A percentile compares a stretch with the other conserved stretches of the same genome.
Evolutionary conservation across 2,113 vertebrate species (phyloP).

Genomic region (Holacanthus passer): DNA sequence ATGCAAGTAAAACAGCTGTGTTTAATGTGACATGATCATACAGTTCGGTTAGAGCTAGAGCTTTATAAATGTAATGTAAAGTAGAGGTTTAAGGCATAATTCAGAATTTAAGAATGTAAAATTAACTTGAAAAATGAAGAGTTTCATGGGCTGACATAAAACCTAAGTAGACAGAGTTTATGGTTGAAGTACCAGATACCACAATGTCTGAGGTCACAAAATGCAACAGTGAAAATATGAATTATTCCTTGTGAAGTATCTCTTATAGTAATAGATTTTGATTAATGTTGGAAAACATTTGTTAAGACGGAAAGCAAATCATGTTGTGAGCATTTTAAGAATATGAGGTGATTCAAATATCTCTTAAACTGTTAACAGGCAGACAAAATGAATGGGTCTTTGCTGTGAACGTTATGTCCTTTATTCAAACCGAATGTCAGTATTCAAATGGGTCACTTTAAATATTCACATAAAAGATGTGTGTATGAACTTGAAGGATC

Average conservation of each 20-base stretch:
- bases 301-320: background rate
- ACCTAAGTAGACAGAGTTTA: background rate
- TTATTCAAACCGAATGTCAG: background rate
- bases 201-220: background rate
- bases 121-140: background rate
- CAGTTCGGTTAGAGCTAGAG: background rate
- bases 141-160: background rate
- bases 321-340: background rate
- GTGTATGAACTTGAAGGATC: background rate
- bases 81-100: background rate
- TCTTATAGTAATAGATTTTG: background rate
- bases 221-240: background rate
- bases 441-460: background rate
- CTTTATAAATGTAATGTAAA: background rate
- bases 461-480: background rate
- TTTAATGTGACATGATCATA: background rate
- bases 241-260: too few relatives aligned
- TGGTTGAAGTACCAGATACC: background rate
- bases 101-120: background rate
- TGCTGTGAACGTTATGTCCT: background rate
- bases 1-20: background rate
- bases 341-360: background rate
- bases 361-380: background rate
- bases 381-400: background rate
- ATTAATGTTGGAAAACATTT: background rate